Evolutionary conservation across 2,888 invertebrate genomes (phyloP), one percentile per base, ranked within the genome.

Genomic region (Ommatoiulus sabulosus): DNA sequence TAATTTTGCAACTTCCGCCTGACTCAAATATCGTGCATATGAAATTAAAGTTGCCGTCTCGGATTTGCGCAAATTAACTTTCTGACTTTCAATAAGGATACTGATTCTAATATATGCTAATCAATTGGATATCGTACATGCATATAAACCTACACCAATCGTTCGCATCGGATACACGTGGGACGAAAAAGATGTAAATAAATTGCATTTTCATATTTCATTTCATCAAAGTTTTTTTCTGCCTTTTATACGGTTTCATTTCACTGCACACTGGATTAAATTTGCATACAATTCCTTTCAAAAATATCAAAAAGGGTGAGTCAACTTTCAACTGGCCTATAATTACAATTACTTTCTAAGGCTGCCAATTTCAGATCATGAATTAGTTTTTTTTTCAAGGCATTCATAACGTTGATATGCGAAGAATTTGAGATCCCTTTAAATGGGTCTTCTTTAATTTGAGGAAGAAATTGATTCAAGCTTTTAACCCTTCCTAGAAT

Each of bases 171-270:
- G 2, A 8, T 8, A 12, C 52, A 52, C n/a, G n/a, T n/a, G n/a
- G 17, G 63, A n/a, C 63, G 7, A 46, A 46, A 63, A n/a, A 63
- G 15, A 63, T 63, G 17, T 63, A 20, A 6, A 63, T 17, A 17
- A 20, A 63, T 63, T n/a, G 63, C 15, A 63, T 63, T 15, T 57
- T n/a, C 63, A 63, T 63, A 63, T 63, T 63, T n/a, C 63, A 63
- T 63, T 20, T 63, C n/a, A n/a, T 63, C 63, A 63, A n/a, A n/a
- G 35, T 35, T 63, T 63, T 63, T n/a, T n/a, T 63, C 20, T n/a
- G n/a, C 72, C 3, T 35, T 72, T 72, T 20, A 20, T 24, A 24
- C 6, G 72, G 72, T 8, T 72, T 72, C 72, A 20, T 24, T 72
- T 20, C 20, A 63, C 15, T 63, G 46, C 63, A 17, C 63, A 8